A percentile compares a stretch with the other conserved stretches of the same genome.
phyloP scores from a whole-genome alignment of 2,113 vertebrate genomes.

The Triplophysa tibetana region DNA sequence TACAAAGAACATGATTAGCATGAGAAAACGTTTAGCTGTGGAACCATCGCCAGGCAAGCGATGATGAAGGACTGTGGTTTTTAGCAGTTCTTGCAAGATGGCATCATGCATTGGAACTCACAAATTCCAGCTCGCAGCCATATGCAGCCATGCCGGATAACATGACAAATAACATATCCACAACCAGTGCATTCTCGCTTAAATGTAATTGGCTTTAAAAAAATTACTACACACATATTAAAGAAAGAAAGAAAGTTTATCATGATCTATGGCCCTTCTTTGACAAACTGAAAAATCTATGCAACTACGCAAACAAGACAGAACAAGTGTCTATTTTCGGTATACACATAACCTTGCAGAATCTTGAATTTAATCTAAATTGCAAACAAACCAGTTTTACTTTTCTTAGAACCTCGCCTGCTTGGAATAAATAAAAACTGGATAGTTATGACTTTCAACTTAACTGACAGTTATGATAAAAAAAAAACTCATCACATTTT shows the following conservation, averaged over 20 bases:
- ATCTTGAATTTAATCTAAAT: slow-evolving; percentile 38
- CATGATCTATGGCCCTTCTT: too few relatives aligned
- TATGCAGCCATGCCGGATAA: background rate
- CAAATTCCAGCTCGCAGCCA: background rate
- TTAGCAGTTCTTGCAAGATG: slow-evolving; percentile 6
- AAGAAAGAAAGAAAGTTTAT: too few relatives aligned
- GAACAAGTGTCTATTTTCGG: slow-evolving; percentile 47
- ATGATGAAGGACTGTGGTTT: slow-evolving; percentile 30
- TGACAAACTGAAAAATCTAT: background rate
- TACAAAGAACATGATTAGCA: slow-evolving; percentile 51
- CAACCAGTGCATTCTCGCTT: background rate
- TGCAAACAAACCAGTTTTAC: slow-evolving; percentile 41
- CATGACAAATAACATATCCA: background rate
- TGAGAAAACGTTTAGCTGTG: slow-evolving; percentile 44
- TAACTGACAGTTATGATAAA: slow-evolving; percentile 5
- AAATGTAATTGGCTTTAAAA: background rate
- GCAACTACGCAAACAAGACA: slow-evolving; percentile 37
- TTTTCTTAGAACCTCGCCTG: slow-evolving; percentile 29
- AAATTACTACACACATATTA: background rate
- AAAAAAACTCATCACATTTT: background rate
- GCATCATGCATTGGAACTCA: slow-evolving; percentile 28
- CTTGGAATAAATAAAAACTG: slow-evolving; percentile 30
- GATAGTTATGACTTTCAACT: slow-evolving; percentile 47
- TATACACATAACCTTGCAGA: slow-evolving; percentile 40
- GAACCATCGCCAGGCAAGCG: slow-evolving; percentile 27